These are phyloP conservation scores for Zosterops hypoxanthus DNA, from an alignment of 2,113 vertebrate genomes.

Conservation along the genomic window DNA sequence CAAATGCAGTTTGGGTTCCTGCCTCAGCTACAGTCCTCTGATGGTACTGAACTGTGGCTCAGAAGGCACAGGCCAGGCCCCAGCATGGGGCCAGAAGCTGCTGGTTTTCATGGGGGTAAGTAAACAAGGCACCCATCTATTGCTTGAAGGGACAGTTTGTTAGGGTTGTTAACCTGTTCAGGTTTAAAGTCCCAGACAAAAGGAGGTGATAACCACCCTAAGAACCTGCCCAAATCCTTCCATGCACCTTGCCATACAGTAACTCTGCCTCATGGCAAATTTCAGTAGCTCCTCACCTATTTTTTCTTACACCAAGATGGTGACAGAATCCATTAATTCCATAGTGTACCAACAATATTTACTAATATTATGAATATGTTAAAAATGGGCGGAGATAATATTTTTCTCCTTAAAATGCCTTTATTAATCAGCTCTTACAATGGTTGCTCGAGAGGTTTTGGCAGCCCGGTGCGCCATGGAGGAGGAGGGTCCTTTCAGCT, in stretches of 20 bases:
- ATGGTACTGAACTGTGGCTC: neutral
- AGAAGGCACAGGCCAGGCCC: neutral
- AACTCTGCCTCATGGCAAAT: neutral
- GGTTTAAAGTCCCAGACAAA: neutral
- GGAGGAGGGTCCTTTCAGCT: too few species aligned
- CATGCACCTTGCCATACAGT: neutral
- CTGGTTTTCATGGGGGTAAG: neutral
- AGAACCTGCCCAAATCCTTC: neutral
- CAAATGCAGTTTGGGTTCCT: neutral
- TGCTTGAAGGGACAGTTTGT: neutral
- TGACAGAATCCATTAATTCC: neutral
- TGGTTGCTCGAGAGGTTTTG: too few species aligned
- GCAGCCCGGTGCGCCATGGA: too few species aligned
- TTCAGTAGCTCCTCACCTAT: neutral
- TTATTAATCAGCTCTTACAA: too few species aligned
- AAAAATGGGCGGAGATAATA: too few species aligned
- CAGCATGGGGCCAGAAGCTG: neutral
- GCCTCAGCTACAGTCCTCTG: neutral
- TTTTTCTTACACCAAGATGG: neutral
- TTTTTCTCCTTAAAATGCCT: too few species aligned
- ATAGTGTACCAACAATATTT: fast-evolving
- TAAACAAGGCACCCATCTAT: neutral
- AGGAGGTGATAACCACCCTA: too few species aligned
- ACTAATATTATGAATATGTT: too few species aligned
- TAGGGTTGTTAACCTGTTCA: neutral